Conservation (phyloP, 2,797 vertebrate species). For the Pangasius djambal region DNA sequence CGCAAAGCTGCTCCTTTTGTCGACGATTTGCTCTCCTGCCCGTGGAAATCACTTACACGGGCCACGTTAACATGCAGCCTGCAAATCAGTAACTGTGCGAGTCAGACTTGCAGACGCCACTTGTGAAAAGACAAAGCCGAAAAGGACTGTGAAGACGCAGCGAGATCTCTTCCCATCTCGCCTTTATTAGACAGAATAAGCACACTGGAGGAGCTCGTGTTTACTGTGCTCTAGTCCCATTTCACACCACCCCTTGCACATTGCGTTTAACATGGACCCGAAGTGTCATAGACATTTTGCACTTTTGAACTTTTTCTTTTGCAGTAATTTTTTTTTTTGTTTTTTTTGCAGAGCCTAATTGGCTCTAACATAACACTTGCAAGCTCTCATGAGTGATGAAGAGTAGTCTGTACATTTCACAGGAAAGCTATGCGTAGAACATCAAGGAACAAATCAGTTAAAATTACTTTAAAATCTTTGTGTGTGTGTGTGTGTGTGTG, state of each 20-base stretch:
- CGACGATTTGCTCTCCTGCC: conserved; percentile 99
- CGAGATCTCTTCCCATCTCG: conserved; percentile 73
- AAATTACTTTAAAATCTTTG: neutral
- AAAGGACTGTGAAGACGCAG: conserved; percentile 74
- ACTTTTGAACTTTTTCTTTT: conserved; percentile 16
- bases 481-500: conserved; percentile 1
- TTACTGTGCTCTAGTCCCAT: conserved; percentile 54
- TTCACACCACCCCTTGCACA: conserved; percentile 57
- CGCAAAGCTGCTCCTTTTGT: conserved; percentile 95
- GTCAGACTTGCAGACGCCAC: conserved; percentile 99
- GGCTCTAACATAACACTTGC: neutral
- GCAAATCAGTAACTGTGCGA: conserved; percentile 95
- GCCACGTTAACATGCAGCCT: conserved; percentile 95
- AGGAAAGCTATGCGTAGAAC: neutral
- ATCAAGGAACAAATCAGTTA: neutral
- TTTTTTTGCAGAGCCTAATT: neutral
- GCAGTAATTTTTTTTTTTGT: conserved; percentile 2
- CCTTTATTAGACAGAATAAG: conserved; percentile 73
- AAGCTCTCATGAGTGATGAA: neutral
- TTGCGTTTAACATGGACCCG: conserved; percentile 51
- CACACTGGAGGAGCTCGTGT: conserved; percentile 74
- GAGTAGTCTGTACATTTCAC: neutral
- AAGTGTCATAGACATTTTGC: conserved; percentile 36
- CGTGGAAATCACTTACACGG: conserved; percentile 96
- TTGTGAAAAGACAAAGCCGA: conserved; percentile 86